Conservation (phyloP, 2,888 invertebrate species). For the Nasonia oneida region DNA sequence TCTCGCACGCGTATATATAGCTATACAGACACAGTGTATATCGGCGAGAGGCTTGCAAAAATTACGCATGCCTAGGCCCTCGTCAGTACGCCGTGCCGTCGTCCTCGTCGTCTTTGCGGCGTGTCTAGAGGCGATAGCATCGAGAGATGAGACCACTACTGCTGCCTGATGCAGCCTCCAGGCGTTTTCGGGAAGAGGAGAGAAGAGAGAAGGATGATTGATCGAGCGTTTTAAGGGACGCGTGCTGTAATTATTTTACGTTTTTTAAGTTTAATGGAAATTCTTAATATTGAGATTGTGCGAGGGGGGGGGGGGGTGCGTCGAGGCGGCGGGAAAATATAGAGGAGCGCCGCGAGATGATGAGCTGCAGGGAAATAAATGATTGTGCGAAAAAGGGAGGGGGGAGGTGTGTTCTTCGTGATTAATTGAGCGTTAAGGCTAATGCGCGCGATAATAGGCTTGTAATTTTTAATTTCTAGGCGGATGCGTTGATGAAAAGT, state of each 20-base stretch:
- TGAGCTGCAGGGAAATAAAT: conserved; percentile 5
- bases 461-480: neutral
- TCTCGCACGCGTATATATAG: neutral
- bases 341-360: neutral
- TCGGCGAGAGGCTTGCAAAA: conserved; percentile 61
- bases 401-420: neutral
- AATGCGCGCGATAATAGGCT: conserved; percentile 1
- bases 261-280: conserved; percentile 50
- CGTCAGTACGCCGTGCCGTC: neutral
- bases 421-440: conserved; percentile 15
- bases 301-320: too few species aligned
- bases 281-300: conserved; percentile 46
- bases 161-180: neutral
- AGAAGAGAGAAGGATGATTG: conserved; percentile 47
- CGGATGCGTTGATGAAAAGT: neutral
- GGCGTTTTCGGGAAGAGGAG: neutral
- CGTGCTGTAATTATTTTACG: conserved; percentile 53
- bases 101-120: neutral
- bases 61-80: conserved; percentile 56
- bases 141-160: neutral
- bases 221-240: conserved; percentile 49
- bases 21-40: neutral
- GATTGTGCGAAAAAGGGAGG: neutral
- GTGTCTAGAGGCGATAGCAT: conserved; percentile 33
- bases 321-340: neutral